Evolutionary conservation across 2,888 invertebrate species (phyloP).

Genomic region (Drosophila phalerata): DNA sequence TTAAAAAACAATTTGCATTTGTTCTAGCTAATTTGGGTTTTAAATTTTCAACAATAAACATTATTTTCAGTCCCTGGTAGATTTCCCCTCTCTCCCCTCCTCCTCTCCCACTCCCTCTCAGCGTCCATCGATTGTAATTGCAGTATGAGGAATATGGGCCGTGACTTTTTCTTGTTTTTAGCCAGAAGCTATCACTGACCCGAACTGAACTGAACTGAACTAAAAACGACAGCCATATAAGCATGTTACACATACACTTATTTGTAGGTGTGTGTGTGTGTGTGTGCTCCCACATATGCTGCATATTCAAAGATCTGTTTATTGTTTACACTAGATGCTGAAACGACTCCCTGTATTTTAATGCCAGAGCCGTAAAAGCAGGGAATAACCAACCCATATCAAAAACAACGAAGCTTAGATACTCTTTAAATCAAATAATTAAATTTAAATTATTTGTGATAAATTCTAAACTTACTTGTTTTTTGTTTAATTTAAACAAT

Average conservation of each 20-base stretch:
- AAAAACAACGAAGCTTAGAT: not conserved
- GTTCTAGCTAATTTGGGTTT: too few relatives aligned
- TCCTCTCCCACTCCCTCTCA: not conserved
- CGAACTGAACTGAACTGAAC: slow-evolving; percentile 17
- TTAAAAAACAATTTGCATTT: too few relatives aligned
- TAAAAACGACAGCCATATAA: slow-evolving; percentile 24
- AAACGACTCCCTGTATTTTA: slow-evolving; percentile 14
- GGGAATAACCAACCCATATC: not conserved
- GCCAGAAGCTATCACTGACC: slow-evolving; percentile 46
- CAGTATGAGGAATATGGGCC: slow-evolving; percentile 18
- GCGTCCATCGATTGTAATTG: slow-evolving; percentile 2
- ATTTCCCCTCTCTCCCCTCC: not conserved
- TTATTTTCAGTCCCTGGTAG: too few relatives aligned
- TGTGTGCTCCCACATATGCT: slow-evolving; percentile 22
- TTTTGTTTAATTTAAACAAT: too few relatives aligned
- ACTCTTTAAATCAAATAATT: not conserved
- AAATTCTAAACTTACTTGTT: too few relatives aligned
- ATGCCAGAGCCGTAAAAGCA: slow-evolving; percentile 41
- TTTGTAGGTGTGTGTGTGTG: slow-evolving; percentile 5
- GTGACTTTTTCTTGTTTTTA: slow-evolving; percentile 34
- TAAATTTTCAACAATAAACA: too few relatives aligned
- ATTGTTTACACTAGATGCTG: slow-evolving; percentile 68
- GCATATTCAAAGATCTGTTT: slow-evolving; percentile 66
- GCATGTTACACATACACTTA: not conserved
- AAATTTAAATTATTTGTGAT: too few relatives aligned